Conservation (phyloP, 2,888 invertebrate genomes). For the Lumbricus terrestris region DNA sequence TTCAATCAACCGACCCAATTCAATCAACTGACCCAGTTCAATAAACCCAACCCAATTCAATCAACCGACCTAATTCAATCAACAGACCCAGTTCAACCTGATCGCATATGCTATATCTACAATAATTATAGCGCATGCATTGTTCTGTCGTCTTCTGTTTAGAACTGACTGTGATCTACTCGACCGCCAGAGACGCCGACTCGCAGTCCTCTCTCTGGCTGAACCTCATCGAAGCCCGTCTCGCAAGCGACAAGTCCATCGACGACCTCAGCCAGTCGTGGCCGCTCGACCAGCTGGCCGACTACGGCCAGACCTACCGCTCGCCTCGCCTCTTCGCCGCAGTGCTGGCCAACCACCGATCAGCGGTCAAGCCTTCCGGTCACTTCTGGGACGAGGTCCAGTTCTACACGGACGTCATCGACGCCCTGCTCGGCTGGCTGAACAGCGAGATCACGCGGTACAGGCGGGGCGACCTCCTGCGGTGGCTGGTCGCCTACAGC, state of each 20-base stretch:
- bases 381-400: conserved; percentile 39
- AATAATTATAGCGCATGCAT: no score
- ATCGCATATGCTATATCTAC: no score
- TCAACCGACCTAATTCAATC: no score
- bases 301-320: conserved; percentile 26
- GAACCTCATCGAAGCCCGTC: conserved; percentile 29
- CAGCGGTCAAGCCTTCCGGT: conserved; percentile 31
- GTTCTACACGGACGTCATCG: conserved; percentile 41
- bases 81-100: no score
- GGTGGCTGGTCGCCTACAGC: conserved; percentile 35
- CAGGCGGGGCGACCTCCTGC: conserved; percentile 22
- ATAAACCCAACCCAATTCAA: no score
- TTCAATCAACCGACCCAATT: no score
- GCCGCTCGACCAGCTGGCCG: conserved; percentile 30
- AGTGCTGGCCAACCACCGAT: conserved; percentile 36
- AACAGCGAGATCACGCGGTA: not conserved
- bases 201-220: conserved; percentile 27
- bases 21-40: no score
- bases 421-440: conserved; percentile 29
- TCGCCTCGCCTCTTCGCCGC: conserved; percentile 37
- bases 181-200: conserved; percentile 34
- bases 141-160: conserved; percentile 22
- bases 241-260: conserved; percentile 32
- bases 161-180: conserved; percentile 38
- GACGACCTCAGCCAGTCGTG: conserved; percentile 26